Evolutionary conservation across 2,797 vertebrate species (phyloP).

Genomic region (Lindbergichthys nudifrons): DNA sequence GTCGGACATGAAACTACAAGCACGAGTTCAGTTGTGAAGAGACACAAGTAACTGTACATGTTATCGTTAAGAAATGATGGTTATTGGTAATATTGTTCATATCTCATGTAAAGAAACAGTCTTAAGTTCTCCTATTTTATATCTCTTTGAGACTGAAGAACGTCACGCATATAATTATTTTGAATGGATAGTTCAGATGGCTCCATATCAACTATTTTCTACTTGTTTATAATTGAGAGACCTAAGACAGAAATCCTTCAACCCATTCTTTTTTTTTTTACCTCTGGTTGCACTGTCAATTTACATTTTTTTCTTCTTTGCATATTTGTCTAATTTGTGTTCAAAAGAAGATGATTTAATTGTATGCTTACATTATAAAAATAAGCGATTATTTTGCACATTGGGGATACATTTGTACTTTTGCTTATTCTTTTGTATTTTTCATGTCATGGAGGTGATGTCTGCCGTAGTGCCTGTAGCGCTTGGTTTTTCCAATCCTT

Average conservation of each 20-base stretch:
- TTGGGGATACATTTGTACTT: constrained; percentile 24
- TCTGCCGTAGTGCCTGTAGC: constrained; percentile 80
- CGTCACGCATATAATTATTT: not conserved
- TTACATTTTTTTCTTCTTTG: no score
- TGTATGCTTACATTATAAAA: no score
- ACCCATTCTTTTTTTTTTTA: constrained; percentile 6
- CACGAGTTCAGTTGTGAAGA: not conserved
- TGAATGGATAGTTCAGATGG: not conserved
- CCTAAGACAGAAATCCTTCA: constrained; percentile 29
- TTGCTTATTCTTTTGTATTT: constrained; percentile 21
- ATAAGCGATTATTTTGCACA: constrained; percentile 70
- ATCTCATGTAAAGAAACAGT: constrained; percentile 13
- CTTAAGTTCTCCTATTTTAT: constrained; percentile 8
- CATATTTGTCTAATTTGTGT: no score
- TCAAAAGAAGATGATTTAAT: no score
- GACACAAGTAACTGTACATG: constrained; percentile 10
- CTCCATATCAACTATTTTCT: constrained; percentile 12
- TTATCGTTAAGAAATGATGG: constrained; percentile 6
- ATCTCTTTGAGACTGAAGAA: not conserved
- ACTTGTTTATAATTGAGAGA: constrained; percentile 22
- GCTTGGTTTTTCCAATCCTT: constrained; percentile 72
- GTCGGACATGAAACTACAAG: not conserved
- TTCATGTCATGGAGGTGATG: constrained; percentile 26
- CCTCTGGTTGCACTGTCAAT: not conserved
- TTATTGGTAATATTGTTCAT: constrained; percentile 7